Base-by-base conservation (phyloP, 2,797 vertebrate genomes). In the Spondyliosoma cantharus region DNA sequence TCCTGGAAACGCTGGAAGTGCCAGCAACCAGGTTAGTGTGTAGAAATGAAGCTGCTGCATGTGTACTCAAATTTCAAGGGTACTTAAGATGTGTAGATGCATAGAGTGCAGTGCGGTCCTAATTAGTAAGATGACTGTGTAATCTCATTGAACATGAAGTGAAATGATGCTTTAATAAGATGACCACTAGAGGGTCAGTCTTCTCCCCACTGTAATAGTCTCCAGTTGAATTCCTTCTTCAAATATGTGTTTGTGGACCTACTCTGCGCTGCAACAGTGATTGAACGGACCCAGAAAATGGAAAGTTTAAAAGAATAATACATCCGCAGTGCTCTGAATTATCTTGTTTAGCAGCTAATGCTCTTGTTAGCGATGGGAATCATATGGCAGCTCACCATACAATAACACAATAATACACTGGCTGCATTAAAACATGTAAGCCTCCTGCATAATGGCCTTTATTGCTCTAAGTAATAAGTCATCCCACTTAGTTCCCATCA, bases 151-250 rank as follows among this genome's bases (percentile, higher is more conserved):
- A 68, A 70, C 54, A 71, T 19, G 57, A 74, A 78, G 76, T 66
- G 58, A 77, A 78, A 77, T 59, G 24, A 63, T 65, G 25, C 58
- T 82, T 82, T 69, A 78, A 74, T 71, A 53, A 78, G 71, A 62
- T n/a, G 32, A 19, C 59, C 45, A 61, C 32, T 19, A 25, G 24
- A 1, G 74, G 84, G 73, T 81, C 72, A 67, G 50, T 53, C 62
- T 3, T 45, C 42, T 46, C 53, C 29, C 65, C 29, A 29, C 52
- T 19, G 0, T 25, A 61, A 53, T 15, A 0, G 24, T 54, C 58
- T 71, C 5, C 25, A 29, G 20, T 52, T 62, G 60, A 27, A 78
- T 74, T 58, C n/a, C 16, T 54, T 45, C 43, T 9, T 64, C 17
- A 46, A 17, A 37, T 32, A 29, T 49, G 1, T 45, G 14, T 58